Evolutionary conservation across 1,140 invertebrate species (phyloP).

Genomic region (Steinernema khuongi): DNA sequence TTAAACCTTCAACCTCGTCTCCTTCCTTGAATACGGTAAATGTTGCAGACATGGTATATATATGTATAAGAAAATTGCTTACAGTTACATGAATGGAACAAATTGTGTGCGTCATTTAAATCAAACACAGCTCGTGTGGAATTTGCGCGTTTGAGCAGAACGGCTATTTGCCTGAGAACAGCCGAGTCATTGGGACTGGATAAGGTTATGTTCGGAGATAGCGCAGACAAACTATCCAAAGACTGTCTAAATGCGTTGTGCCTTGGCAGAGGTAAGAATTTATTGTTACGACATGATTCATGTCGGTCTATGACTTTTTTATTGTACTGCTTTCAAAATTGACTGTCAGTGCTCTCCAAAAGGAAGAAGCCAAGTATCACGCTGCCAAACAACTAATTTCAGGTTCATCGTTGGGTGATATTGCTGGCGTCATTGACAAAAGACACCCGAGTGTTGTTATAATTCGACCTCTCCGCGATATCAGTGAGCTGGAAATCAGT

Average conservation of each 20-base stretch:
- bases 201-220: conserved; percentile 31
- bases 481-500: background rate
- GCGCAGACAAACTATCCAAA: conserved; percentile 22
- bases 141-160: conserved; percentile 25
- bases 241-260: conserved; percentile 20
- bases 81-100: conserved; percentile 16
- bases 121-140: conserved; percentile 19
- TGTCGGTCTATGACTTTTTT: too few species aligned
- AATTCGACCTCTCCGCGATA: conserved; percentile 22
- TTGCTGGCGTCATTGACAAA: conserved; percentile 23
- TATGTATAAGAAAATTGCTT: conserved; percentile 7
- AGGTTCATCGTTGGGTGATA: conserved; percentile 13
- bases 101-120: conserved; percentile 12
- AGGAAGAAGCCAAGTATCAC: too few species aligned
- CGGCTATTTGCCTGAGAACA: conserved; percentile 13
- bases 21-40: background rate
- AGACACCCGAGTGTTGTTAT: conserved; percentile 9
- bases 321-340: too few species aligned
- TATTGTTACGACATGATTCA: too few species aligned
- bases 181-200: conserved; percentile 1
- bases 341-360: too few species aligned
- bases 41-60: background rate
- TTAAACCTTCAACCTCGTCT: background rate
- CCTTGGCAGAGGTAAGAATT: conserved; percentile 22
- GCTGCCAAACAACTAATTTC: background rate